Evolutionary conservation across 2,797 vertebrate genomes (phyloP), one percentile per base, ranked within the genome.

Genomic region (Todus mexicanus): DNA sequence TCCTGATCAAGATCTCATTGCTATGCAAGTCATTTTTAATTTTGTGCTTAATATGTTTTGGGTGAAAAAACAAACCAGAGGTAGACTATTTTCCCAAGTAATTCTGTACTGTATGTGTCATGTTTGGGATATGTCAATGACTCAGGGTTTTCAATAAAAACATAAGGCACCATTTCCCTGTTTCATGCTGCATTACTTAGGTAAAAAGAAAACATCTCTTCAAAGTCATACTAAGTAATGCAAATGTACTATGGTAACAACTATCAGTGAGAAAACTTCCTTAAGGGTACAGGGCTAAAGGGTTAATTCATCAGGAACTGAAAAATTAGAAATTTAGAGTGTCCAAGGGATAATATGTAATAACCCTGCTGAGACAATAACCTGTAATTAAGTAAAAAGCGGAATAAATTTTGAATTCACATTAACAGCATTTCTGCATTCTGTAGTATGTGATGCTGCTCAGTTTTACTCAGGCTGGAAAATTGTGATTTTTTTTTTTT

Each of bases 1-100:
- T 92, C 81, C 87, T 71, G 68, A 87, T 80, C 60, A 60, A 91
- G 57, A 57, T 47, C 71, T 93, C 91, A 82, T 73, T 77, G 60
- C 69, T 80, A 63, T 51, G 78, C 53, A n/a, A 74, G 65, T 15
- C 87, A 77, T 85, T 94, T 94, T 94, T 75, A 74, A 47, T 23
- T 83, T 26, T 59, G 57, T 82, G 50, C 81, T 88, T 65, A 37
- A 50, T 53, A 27, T n/a, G 15, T 40, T 93, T 89, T 83, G 87
- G 89, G 88, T 89, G 77, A 69, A 77, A 51, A 91, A 89, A 4
- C 42, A 86, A 42, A 63, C 1, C 0, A 2, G 47, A 90, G 60
- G 71, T 20, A 15, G 84, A 37, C 20, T 25, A 0, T 73, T 89
- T 93, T 69, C 76, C 86, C n/a, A 4, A 65, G 84, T 29, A 60